Evolutionary conservation across 1,140 invertebrate species (phyloP).

Genomic region (Kradibia gibbosae): DNA sequence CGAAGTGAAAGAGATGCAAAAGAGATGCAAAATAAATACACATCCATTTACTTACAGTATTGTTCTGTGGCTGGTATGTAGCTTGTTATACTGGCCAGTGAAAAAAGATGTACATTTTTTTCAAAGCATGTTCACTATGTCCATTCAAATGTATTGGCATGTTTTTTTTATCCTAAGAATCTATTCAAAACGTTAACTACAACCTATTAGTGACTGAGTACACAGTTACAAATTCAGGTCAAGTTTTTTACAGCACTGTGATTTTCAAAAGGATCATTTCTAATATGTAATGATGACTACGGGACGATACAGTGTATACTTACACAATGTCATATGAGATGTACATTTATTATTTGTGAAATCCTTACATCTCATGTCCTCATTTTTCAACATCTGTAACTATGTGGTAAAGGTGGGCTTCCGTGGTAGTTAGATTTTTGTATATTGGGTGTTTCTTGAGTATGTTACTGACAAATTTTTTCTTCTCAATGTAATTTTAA

Average conservation of each 20-base stretch:
- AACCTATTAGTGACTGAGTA: neutral
- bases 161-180: conserved; percentile 49
- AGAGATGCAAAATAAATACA: conserved; percentile 17
- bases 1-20: neutral
- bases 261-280: conserved; percentile 1
- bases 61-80: conserved; percentile 53
- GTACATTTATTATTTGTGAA: conserved; percentile 37
- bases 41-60: conserved; percentile 31
- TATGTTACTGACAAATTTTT: conserved; percentile 22
- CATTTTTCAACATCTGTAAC: conserved; percentile 36
- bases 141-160: conserved; percentile 54
- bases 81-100: conserved; percentile 51
- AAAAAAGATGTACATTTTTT: conserved; percentile 48
- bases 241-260: neutral
- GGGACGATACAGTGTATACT: conserved; percentile 16
- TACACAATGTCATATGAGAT: neutral
- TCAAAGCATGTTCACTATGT: conserved; percentile 57
- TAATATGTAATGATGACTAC: conserved; percentile 1
- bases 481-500: conserved; percentile 36
- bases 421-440: conserved; percentile 47
- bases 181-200: conserved; percentile 10
- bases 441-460: conserved; percentile 41
- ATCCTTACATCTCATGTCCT: conserved; percentile 33
- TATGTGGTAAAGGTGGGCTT: conserved; percentile 51
- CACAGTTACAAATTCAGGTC: neutral